Evolutionary conservation across 1,140 invertebrate species (phyloP), one percentile per base, ranked within the genome.

Genomic region (Riptortus pedestris): DNA sequence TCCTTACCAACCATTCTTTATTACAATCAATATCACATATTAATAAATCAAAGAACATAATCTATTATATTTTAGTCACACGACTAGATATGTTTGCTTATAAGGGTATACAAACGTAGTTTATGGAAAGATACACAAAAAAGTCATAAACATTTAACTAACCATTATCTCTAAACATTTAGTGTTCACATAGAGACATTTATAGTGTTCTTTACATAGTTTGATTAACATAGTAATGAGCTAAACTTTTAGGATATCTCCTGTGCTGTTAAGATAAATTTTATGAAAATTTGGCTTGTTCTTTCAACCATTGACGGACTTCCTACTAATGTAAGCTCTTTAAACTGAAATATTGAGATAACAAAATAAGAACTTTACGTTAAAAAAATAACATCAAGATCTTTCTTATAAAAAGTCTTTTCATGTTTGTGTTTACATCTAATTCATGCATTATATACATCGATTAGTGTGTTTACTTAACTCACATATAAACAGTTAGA

Each of bases 311-410:
- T 20, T 47, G 16, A 20, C 4, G 2, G 16, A 45, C 20, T 45
- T 4, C 20, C 2, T 47, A 20, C 22, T 47, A 20, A 1, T n/a
- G 24, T 4, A 24, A 55, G 51, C 51, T 55, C 20, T 55, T 55
- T 55, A 55, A 55, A 55, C 51, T 55, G 26, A 55, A 55, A 55
- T 55, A 55, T 24, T 24, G 26, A 55, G 51, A 24, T 55, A 55
- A 55, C 26, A 55, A 55, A 55, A 55, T 55, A 55, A 55, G 24
- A 55, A 55, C 24, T 55, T 55, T 55, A 22, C 26, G 51, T 24
- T 55, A 55, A 55, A 55, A 55, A 55, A 55, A 55, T 55, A 55
- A 55, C 51, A 55, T 55, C 51, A 55, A 55, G 51, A 55, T 55
- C 51, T 55, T 18, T 24, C 2, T 18, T 55, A 24, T 24, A 24